phyloP scores from a whole-genome alignment of 2,797 vertebrate species.

The Heteromormyrus szaboi region DNA sequence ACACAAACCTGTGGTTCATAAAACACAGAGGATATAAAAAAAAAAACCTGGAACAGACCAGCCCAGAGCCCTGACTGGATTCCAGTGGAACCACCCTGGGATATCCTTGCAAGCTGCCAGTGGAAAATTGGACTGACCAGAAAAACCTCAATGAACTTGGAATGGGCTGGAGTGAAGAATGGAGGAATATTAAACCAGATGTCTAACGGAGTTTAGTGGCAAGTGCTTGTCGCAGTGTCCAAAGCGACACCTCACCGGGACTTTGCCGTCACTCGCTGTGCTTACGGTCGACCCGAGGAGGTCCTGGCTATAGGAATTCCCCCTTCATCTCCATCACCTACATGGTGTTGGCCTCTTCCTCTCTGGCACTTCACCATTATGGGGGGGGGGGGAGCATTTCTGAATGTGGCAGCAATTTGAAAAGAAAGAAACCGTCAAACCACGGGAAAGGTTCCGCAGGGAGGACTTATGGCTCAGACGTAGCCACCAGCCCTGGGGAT shows the following conservation, averaged over 20 bases:
- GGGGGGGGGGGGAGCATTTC: conserved; percentile 49
- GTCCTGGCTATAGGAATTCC: conserved; percentile 31
- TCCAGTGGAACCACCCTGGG: conserved; percentile 73
- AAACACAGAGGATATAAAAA: conserved; percentile 39
- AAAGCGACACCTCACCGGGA: conserved; percentile 34
- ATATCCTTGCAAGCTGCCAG: conserved; percentile 71
- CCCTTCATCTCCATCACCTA: conserved; percentile 44
- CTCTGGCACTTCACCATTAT: conserved; percentile 34
- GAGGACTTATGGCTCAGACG: conserved; percentile 57
- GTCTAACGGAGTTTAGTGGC: conserved; percentile 73
- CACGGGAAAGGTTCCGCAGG: conserved; percentile 56
- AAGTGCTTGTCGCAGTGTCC: conserved; percentile 67
- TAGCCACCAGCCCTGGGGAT: conserved; percentile 39
- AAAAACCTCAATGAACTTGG: conserved; percentile 77
- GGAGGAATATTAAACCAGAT: conserved; percentile 72
- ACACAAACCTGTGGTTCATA: conserved; percentile 42
- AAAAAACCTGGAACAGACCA: conserved; percentile 41
- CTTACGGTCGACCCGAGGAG: conserved; percentile 31
- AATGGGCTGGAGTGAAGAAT: conserved; percentile 65
- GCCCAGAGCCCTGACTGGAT: conserved; percentile 61
- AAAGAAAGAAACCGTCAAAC: conserved; percentile 37
- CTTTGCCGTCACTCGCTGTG: not conserved
- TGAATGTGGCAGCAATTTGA: conserved; percentile 57
- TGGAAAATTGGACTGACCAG: conserved; percentile 76
- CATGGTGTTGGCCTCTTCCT: conserved; percentile 38